A percentile compares a stretch with the other conserved stretches of the same genome.
phyloP scores from a whole-genome alignment of 2,888 invertebrate genomes.

The Candidula unifasciata region DNA sequence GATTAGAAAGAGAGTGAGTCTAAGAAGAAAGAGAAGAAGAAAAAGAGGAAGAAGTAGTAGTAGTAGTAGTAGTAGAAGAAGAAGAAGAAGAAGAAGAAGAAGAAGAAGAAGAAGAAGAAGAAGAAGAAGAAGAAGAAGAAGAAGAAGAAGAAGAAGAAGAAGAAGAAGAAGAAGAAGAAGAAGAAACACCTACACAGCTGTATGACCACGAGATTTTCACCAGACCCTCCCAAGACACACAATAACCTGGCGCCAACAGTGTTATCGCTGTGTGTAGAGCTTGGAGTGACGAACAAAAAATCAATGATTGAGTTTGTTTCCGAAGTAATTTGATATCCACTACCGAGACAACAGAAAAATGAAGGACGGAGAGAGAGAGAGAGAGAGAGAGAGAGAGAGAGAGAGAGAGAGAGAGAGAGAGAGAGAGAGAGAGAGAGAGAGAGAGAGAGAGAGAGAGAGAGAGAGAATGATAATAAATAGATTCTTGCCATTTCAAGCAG shows the following conservation, averaged over 20 bases:
- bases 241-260: constrained; percentile 4
- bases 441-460: background rate
- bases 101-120: too few species aligned
- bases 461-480: background rate
- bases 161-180: too few species aligned
- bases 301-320: constrained; percentile 45
- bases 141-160: too few species aligned
- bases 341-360: background rate
- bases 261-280: background rate
- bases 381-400: background rate
- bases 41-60: too few species aligned
- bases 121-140: too few species aligned
- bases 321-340: constrained; percentile 43
- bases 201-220: background rate
- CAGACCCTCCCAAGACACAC: background rate
- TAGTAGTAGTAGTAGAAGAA: too few species aligned
- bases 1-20: too few species aligned
- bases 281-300: constrained; percentile 19
- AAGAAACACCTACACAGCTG: too few species aligned
- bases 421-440: background rate
- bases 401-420: background rate
- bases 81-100: too few species aligned
- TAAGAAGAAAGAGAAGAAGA: too few species aligned
- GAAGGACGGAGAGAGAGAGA: background rate
- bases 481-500: too few species aligned